Conservation (phyloP, 2,113 vertebrate genomes). For the Poeciliopsis prolifica region DNA sequence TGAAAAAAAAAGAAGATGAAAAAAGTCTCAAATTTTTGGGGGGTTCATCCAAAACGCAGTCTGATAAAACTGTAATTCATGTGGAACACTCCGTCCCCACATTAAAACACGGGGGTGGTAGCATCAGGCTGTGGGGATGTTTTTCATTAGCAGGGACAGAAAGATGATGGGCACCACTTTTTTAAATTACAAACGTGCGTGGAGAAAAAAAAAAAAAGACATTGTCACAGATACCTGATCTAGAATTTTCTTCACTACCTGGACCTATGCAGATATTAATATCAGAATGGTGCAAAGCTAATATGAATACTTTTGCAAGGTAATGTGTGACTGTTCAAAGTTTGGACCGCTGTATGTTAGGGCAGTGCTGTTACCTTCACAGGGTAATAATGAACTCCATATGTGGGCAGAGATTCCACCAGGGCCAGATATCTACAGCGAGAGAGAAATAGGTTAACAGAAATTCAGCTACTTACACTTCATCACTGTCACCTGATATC, state of each 20-base stretch:
- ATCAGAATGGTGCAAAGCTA: too few species aligned
- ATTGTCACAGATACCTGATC: too few species aligned
- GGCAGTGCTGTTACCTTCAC: constrained; percentile 89
- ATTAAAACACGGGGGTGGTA: neutral
- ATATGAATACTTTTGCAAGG: neutral
- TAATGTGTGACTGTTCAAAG: constrained; percentile 16
- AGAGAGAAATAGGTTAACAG: constrained; percentile 53
- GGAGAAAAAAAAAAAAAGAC: too few species aligned
- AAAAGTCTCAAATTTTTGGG: neutral
- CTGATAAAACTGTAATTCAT: neutral
- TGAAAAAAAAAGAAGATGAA: neutral
- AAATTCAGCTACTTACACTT: constrained; percentile 40
- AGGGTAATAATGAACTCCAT: constrained; percentile 97
- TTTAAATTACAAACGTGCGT: neutral
- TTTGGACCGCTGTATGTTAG: constrained; percentile 36
- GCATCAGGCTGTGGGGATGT: neutral
- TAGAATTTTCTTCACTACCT: too few species aligned
- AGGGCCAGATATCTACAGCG: constrained; percentile 91
- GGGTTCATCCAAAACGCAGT: neutral
- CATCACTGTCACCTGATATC: constrained; percentile 49
- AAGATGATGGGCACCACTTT: neutral
- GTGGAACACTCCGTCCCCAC: neutral
- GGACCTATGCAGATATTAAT: too few species aligned
- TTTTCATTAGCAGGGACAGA: neutral
- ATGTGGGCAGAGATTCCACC: constrained; percentile 93